Base-by-base conservation (phyloP, 2,113 vertebrate genomes). In the Notarius lentiginosus region DNA sequence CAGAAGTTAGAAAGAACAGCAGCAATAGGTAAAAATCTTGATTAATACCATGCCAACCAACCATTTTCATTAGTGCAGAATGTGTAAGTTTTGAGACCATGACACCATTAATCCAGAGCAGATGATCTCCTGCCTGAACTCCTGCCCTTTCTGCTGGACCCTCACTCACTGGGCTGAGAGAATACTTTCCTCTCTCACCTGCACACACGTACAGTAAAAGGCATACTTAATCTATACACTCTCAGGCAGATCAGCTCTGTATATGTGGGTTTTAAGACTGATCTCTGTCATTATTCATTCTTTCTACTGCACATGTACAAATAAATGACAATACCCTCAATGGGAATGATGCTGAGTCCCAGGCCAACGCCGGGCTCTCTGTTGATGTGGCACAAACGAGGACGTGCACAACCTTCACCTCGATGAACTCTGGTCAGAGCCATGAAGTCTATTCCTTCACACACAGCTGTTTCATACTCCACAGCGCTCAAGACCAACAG, bases 91-190 rank as follows among this genome's bases (percentile, higher is more conserved):
- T 92, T 73, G 95, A 95, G 41, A 94, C 95, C 0, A 88, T 92
- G 85, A 91, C 84, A 1, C 98, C 97, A 0, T 99, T 97, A 79
- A 99, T 94, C 94, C 97, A 98, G 82, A 99, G 89, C 66, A 99
- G 95, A 84, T 94, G 94, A 89, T 96, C 96, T 66, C 97, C 96
- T 0, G 87, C 86, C 0, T 93, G 93, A 76, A 99, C 96, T 0
- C 97, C 97, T 0, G 96, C 96, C 24, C 84, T 94, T 58, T 98
- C 96, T 0, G 98, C 97, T 2, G 97, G 95, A 24, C 98, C 96
- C 0, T 94, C 94, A n/a, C 84, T 65, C 72, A 87, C 91, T 76
- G 96, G 93, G 0, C 91, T 95, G 81, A 99, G 88, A 58, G 92
- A 92, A 92, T 96, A 97, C 65, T 88, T 93, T 60, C 95, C 96